Conservation (phyloP, 2,113 vertebrate genomes). For the Callionymus lyra region DNA sequence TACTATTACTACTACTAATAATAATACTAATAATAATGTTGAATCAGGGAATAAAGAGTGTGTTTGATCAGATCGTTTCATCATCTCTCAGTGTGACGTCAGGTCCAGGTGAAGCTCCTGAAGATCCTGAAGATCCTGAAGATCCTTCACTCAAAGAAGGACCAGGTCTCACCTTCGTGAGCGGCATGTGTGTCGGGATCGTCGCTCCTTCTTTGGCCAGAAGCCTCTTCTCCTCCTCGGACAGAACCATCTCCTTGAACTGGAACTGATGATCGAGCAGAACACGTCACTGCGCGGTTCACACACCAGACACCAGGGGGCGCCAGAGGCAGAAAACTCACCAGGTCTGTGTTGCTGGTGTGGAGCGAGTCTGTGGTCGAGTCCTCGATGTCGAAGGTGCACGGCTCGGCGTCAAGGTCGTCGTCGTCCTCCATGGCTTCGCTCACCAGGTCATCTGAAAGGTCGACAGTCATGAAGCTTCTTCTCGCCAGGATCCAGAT, state of each 20-base stretch:
- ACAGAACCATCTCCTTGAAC: conserved; percentile 71
- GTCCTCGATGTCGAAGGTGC: conserved; percentile 65
- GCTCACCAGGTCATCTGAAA: conserved; percentile 60
- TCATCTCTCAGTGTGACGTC: no score
- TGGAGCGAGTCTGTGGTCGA: conserved; percentile 16
- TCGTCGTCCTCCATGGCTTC: conserved; percentile 52
- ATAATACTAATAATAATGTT: no score
- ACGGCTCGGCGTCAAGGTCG: conserved; percentile 40
- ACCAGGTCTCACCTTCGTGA: conserved; percentile 74
- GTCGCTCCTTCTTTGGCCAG: conserved; percentile 75
- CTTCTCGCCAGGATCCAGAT: no score
- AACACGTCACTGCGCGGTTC: no score
- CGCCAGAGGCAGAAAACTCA: conserved; percentile 12
- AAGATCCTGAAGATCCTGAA: no score
- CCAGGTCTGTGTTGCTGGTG: conserved; percentile 29
- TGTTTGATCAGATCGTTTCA: no score
- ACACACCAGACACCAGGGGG: background rate
- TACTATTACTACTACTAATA: no score
- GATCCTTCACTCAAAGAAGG: no score
- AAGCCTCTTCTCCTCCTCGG: conserved; percentile 78
- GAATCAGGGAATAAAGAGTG: no score
- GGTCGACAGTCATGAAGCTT: background rate
- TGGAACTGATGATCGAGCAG: conserved; percentile 55
- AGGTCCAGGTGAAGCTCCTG: no score
- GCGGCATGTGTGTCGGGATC: conserved; percentile 71